phyloP scores from a whole-genome alignment of 1,140 invertebrate species.

The Brachionus paranguensis region DNA sequence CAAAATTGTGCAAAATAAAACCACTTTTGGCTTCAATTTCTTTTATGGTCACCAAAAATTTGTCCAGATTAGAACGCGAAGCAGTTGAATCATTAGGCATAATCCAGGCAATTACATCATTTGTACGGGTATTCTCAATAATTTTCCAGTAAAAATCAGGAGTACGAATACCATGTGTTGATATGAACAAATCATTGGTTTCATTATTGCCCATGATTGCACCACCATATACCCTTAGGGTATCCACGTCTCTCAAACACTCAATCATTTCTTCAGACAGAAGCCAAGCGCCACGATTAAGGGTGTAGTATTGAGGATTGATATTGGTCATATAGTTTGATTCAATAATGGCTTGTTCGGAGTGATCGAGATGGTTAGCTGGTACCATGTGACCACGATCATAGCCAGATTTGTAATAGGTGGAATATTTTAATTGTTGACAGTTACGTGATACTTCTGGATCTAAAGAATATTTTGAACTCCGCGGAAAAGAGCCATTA shows the following conservation, averaged over 20 bases:
- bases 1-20: not conserved
- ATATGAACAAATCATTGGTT: not conserved
- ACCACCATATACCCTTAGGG: not conserved
- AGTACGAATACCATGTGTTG: not conserved
- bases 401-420: not conserved
- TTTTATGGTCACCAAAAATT: not conserved
- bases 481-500: not conserved
- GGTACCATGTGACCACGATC: conserved; percentile 5
- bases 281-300: not conserved
- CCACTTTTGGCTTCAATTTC: not conserved
- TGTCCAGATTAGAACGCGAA: not conserved
- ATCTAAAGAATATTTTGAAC: not conserved
- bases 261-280: not conserved
- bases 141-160: conserved; percentile 4
- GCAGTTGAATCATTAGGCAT: conserved; percentile 20
- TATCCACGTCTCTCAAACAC: not conserved
- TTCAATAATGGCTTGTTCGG: not conserved
- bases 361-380: not conserved
- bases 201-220: not conserved
- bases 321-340: conserved; percentile 16
- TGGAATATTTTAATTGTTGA: not conserved
- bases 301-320: not conserved
- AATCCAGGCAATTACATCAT: not conserved
- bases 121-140: not conserved
- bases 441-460: not conserved